phyloP scores from a whole-genome alignment of 2,797 vertebrate genomes.

The Lycodopsis pacificus region DNA sequence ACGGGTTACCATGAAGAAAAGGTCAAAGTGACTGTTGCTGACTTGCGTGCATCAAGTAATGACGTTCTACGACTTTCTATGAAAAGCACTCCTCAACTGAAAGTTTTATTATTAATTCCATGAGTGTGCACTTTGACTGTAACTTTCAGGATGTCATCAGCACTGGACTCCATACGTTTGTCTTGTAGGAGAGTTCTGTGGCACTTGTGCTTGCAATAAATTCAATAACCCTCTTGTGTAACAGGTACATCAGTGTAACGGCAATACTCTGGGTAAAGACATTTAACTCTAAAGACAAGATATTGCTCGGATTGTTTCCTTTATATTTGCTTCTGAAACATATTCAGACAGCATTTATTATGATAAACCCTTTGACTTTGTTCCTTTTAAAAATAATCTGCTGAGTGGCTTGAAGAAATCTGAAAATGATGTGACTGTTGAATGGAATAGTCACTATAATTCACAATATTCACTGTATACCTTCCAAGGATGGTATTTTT shows the following conservation, averaged over 20 bases:
- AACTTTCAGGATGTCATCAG: constrained; percentile 44
- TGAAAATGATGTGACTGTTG: not conserved
- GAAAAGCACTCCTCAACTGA: constrained; percentile 19
- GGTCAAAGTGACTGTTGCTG: constrained; percentile 14
- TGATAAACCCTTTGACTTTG: not conserved
- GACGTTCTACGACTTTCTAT: constrained; percentile 8
- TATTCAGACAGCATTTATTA: not conserved
- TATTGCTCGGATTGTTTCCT: not conserved
- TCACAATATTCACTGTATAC: not conserved
- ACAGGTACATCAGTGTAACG: not conserved
- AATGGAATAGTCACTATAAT: not conserved
- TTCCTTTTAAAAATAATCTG: not conserved
- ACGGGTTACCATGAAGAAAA: constrained; percentile 24
- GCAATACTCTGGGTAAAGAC: not conserved
- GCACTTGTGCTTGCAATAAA: not conserved
- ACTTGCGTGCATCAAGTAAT: constrained; percentile 18
- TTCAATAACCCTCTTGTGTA: not conserved
- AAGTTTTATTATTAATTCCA: constrained; percentile 21
- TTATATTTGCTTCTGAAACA: not conserved
- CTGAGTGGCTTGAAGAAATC: not conserved
- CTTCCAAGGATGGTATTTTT: not conserved
- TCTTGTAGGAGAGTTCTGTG: not conserved
- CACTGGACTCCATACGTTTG: constrained; percentile 6
- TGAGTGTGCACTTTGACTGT: constrained; percentile 18
- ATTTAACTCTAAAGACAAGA: not conserved